Percentiles rank a stretch among this genome's conserved stretches.
Conservation (phyloP, 1,140 invertebrate genomes). For the Cyclargus thomasi region DNA sequence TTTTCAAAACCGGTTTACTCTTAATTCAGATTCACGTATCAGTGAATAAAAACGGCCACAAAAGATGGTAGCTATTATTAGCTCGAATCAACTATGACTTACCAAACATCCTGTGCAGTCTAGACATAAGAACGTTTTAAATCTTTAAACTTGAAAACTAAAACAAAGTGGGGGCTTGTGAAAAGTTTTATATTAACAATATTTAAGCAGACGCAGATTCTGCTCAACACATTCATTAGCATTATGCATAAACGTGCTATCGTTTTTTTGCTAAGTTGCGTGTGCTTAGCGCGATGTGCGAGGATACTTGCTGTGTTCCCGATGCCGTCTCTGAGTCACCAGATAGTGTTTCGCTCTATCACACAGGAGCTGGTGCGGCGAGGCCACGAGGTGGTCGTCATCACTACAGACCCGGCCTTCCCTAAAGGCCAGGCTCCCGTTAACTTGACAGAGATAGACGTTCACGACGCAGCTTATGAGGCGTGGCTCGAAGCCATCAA, state of each 20-base stretch:
- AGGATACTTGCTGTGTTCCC: constrained; percentile 73
- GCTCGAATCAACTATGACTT: no score
- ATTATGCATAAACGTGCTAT: not conserved
- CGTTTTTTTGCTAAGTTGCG: not conserved
- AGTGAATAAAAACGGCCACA: no score
- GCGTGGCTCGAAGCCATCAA: constrained; percentile 1
- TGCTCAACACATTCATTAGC: not conserved
- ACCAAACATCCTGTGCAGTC: no score
- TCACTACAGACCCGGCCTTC: constrained; percentile 47
- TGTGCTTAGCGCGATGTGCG: constrained; percentile 8
- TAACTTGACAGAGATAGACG: constrained; percentile 45
- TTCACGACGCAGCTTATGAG: constrained; percentile 33
- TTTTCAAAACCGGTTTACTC: no score
- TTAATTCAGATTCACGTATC: no score
- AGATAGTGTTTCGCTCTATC: constrained; percentile 67
- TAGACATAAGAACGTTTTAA: no score
- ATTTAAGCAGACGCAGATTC: not conserved
- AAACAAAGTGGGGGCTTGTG: no score
- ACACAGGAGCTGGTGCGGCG: constrained; percentile 56
- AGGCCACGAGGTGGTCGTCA: constrained; percentile 68
- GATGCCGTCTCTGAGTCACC: constrained; percentile 74
- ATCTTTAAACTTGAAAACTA: not conserved
- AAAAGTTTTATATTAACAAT: not conserved
- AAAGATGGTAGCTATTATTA: no score
- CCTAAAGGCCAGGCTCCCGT: constrained; percentile 32